A percentile compares a stretch with the other conserved stretches of the same genome.
Conservation (phyloP, 2,113 vertebrate genomes). For the Oreochromis spilurus region DNA sequence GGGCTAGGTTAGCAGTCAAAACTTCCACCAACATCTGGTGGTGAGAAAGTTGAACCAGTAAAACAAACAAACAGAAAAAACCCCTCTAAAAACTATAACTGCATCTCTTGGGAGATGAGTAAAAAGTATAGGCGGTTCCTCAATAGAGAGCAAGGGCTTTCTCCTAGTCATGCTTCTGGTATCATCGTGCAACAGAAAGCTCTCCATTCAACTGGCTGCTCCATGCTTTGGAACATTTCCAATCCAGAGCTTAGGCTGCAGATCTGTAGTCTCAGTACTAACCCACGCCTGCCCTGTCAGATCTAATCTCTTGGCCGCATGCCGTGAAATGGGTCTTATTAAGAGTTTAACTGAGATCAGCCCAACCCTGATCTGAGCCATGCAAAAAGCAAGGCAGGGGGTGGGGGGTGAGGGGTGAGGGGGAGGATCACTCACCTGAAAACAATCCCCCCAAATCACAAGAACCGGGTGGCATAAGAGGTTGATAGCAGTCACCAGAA, state of each 20-base stretch:
- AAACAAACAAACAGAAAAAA: neutral
- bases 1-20: conserved; percentile 7
- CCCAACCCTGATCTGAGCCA: conserved; percentile 25
- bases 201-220: conserved; percentile 11
- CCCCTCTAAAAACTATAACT: neutral
- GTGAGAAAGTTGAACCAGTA: neutral
- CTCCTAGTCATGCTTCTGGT: conserved; percentile 1
- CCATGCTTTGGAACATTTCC: conserved; percentile 49
- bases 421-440: conserved; percentile 44
- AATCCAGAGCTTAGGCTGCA: conserved; percentile 55
- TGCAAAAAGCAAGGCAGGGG: neutral
- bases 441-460: conserved; percentile 14
- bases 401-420: neutral
- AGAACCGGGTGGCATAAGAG: conserved; percentile 38
- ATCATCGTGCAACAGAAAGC: neutral
- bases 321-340: conserved; percentile 69
- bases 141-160: neutral
- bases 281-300: conserved; percentile 59
- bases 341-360: conserved; percentile 65
- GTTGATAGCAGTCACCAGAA: conserved; percentile 18
- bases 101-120: neutral
- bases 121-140: neutral
- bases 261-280: conserved; percentile 55
- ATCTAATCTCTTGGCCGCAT: conserved; percentile 63
- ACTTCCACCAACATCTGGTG: conserved; percentile 24